A percentile compares a stretch with the other conserved stretches of the same genome.
phyloP scores from a whole-genome alignment of 2,113 vertebrate genomes.

The Hystrix brachyura region DNA sequence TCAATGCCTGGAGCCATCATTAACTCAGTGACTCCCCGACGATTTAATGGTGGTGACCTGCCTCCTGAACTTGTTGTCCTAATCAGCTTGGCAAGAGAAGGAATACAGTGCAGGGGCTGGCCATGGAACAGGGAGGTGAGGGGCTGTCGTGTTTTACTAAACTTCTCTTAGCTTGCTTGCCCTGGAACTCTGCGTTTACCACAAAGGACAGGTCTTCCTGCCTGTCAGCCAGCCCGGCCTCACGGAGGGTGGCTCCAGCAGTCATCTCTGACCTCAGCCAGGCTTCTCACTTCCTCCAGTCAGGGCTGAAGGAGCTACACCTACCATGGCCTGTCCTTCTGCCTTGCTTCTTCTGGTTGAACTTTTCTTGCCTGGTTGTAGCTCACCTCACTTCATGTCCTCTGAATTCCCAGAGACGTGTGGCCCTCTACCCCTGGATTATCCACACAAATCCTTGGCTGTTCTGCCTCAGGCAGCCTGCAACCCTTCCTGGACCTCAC shows the following conservation, averaged over 20 bases:
- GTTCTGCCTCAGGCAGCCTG: not conserved
- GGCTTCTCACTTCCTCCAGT: not conserved
- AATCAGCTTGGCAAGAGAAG: not conserved
- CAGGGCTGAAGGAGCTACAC: not conserved
- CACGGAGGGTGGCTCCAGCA: not conserved
- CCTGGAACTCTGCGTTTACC: not conserved
- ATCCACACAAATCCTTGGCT: not conserved
- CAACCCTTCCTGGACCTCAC: not conserved
- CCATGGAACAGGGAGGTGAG: not conserved
- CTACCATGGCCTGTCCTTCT: not conserved
- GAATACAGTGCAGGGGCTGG: not conserved
- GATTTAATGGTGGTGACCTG: constrained; percentile 41
- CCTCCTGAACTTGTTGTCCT: constrained; percentile 9
- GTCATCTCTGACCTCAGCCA: not conserved
- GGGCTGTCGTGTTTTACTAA: not conserved
- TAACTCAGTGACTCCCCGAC: constrained; percentile 49
- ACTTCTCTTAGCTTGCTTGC: not conserved
- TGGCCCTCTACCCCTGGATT: not conserved
- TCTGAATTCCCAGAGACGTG: not conserved
- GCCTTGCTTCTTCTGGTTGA: not conserved
- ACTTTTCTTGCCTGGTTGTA: not conserved
- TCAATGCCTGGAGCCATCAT: constrained; percentile 40
- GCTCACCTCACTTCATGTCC: not conserved
- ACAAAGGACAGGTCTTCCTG: not conserved
- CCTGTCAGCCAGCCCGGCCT: not conserved